Evolutionary conservation across 2,797 vertebrate species (phyloP), one percentile per base, ranked within the genome.

Genomic region (Tenualosa ilisha): DNA sequence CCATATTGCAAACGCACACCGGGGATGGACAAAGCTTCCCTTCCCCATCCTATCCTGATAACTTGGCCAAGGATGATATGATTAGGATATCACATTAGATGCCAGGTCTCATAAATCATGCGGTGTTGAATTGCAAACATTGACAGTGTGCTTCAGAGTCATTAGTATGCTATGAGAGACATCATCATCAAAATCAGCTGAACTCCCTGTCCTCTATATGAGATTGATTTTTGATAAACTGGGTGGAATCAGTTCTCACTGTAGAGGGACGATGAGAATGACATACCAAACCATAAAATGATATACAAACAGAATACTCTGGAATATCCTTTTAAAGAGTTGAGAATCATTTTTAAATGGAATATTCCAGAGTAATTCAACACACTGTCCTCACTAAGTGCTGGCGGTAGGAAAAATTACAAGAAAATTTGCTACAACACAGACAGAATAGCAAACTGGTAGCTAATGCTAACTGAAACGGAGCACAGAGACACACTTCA

Each of bases 1-100:
- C 86, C 88, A 65, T 7, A 51, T 84, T 86, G 84, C 87, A 86
- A 87, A 88, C 85, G 84, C 72, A 22, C 72, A 79, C 72, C 6
- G 17, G 17, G 37, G 20, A 20, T 22, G 37, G 72, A 2, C 72
- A 79, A 20, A 2, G 17, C 17, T 6, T 12, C 50, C 53, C 40
- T 79, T 11, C 15, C 26, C 72, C 72, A 46, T 79, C 37, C 40
- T 6, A 79, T 79, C 72, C 22, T 6, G 15, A 9, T 46, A 7
- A 43, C 15, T 43, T 17, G 22, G 72, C 72, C 72, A 79, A 79
- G 72, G 20, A 22, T 79, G 72, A 20, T 43, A 79, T 79, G 40
- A 79, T 79, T 79, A 79, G 6, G 72, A 43, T 40, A 79, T 79
- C 72, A 79, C 17, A 79, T 79, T 4, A 46, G 15, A 79, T 46